phyloP scores from a whole-genome alignment of 2,888 invertebrate species.

The Galerucella nymphaeae region DNA sequence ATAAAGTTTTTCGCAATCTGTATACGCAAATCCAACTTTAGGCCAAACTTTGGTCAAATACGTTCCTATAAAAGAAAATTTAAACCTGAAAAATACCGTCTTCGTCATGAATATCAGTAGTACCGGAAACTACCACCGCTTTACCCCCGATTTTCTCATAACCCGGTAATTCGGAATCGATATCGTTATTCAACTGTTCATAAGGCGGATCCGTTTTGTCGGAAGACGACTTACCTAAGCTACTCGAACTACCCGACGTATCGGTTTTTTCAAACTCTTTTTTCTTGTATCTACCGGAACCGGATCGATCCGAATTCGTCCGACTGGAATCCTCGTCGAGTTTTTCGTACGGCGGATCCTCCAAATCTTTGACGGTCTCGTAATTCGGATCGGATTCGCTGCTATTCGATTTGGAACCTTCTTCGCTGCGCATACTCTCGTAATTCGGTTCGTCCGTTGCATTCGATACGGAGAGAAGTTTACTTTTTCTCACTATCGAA shows the following conservation, averaged over 20 bases:
- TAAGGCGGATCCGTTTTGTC: conserved; percentile 54
- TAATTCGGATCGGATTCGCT: conserved; percentile 83
- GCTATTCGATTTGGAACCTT: conserved; percentile 64
- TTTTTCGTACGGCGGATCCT: conserved; percentile 78
- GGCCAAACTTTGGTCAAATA: conserved; percentile 31
- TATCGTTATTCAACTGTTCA: conserved; percentile 52
- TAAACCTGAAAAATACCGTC: conserved; percentile 56
- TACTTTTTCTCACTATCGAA: conserved; percentile 68
- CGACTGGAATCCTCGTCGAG: conserved; percentile 61
- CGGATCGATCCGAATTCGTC: conserved; percentile 54
- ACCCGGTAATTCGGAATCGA: conserved; percentile 53
- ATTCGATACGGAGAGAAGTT: conserved; percentile 43
- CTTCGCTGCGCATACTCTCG: conserved; percentile 45
- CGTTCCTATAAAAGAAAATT: conserved; percentile 9
- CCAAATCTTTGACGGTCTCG: conserved; percentile 82
- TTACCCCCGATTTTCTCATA: conserved; percentile 53
- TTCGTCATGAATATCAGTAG: conserved; percentile 53
- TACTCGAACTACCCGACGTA: conserved; percentile 55
- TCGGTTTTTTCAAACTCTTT: conserved; percentile 42
- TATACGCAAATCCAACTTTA: conserved; percentile 23
- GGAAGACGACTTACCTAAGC: conserved; percentile 46
- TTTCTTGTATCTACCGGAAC: conserved; percentile 54
- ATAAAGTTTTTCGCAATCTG: no score
- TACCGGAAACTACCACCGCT: conserved; percentile 38
- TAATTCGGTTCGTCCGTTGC: conserved; percentile 61